Evolutionary conservation across 2,797 vertebrate species (phyloP).

Genomic region (Naso thynnoides): DNA sequence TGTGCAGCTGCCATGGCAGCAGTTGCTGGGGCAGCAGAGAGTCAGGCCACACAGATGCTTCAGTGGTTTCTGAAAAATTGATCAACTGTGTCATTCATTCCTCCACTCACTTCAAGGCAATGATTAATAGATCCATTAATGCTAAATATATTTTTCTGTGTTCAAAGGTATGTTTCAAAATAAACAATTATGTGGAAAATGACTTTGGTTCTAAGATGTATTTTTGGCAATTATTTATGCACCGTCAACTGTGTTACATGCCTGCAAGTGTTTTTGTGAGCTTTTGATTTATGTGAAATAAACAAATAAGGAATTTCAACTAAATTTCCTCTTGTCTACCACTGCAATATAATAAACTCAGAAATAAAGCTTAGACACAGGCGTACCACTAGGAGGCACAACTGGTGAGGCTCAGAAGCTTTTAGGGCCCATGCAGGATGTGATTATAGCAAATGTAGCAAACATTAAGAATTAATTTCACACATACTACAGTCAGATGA

Average conservation of each 20-base stretch:
- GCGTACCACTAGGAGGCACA: too few species aligned
- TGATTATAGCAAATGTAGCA: too few species aligned
- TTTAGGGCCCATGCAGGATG: too few species aligned
- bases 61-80: slow-evolving; percentile 56
- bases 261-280: slow-evolving; percentile 10
- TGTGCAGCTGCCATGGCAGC: slow-evolving; percentile 52
- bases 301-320: background rate
- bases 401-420: too few species aligned
- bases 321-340: background rate
- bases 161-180: slow-evolving; percentile 25
- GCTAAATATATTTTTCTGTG: slow-evolving; percentile 21
- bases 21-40: slow-evolving; percentile 32
- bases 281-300: background rate
- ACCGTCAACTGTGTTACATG: background rate
- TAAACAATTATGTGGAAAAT: background rate
- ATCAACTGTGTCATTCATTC: slow-evolving; percentile 58
- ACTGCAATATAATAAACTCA: background rate
- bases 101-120: slow-evolving; percentile 30
- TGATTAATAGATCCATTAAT: slow-evolving; percentile 57
- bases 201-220: slow-evolving; percentile 26
- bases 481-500: too few species aligned
- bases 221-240: slow-evolving; percentile 34
- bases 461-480: too few species aligned
- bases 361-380: background rate
- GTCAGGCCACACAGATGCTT: slow-evolving; percentile 25